Percentiles rank a stretch among this genome's conserved stretches.
Conservation (phyloP, 2,888 invertebrate species). For the Xylocampa areola region DNA sequence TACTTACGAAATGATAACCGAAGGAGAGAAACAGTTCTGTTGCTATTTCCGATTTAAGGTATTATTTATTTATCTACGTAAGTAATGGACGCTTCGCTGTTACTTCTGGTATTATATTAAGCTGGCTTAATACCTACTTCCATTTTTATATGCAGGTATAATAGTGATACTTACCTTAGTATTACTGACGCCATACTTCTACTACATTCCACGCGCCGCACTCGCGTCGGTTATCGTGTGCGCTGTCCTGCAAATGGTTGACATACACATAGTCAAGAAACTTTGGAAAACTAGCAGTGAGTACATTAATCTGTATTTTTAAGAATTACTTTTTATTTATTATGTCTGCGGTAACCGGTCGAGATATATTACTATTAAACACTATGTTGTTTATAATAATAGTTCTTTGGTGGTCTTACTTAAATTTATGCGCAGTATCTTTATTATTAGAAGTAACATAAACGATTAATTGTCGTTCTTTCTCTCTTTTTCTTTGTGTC, state of each 20-base stretch:
- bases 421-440: no score
- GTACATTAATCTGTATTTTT: slow-evolving; percentile 55
- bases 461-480: no score
- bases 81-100: no score
- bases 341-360: background rate
- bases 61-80: no score
- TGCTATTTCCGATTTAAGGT: no score
- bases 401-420: no score
- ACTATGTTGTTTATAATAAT: background rate
- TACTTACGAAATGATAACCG: no score
- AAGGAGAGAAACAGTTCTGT: no score
- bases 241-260: slow-evolving; percentile 94
- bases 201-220: slow-evolving; percentile 92
- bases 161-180: slow-evolving; percentile 93
- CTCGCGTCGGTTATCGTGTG: slow-evolving; percentile 93
- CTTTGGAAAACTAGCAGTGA: slow-evolving; percentile 92
- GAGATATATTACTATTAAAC: background rate
- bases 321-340: background rate
- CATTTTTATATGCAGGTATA: slow-evolving; percentile 80
- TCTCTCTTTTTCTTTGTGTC: no score
- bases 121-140: background rate
- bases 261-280: slow-evolving; percentile 89
- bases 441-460: no score
- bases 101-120: no score
- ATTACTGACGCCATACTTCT: slow-evolving; percentile 93